Evolutionary conservation across 2,113 vertebrate species (phyloP).

Genomic region (Eulacestoma nigropectus): DNA sequence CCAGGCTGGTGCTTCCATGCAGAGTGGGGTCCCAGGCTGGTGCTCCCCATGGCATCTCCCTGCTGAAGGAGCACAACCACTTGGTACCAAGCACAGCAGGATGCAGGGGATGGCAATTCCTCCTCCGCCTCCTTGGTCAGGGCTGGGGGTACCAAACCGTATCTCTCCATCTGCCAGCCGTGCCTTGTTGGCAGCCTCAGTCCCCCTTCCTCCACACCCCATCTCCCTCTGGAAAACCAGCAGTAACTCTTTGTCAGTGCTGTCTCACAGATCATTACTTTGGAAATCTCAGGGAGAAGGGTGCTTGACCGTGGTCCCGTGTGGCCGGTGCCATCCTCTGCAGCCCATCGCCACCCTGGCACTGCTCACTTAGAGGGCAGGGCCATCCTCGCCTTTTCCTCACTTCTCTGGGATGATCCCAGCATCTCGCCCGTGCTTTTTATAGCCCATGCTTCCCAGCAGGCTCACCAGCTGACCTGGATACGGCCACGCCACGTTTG

Average conservation of each 20-base stretch:
- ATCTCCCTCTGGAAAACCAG: background rate
- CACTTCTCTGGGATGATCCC: fast-evolving
- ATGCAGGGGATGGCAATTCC: background rate
- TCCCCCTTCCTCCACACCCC: background rate
- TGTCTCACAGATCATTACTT: background rate
- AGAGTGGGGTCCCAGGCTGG: background rate
- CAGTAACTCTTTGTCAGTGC: background rate
- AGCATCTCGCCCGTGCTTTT: background rate
- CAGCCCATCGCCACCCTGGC: background rate
- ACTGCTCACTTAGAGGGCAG: background rate
- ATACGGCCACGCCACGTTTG: fast-evolving
- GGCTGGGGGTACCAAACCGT: background rate
- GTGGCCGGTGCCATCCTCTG: fast-evolving
- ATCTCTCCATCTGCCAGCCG: background rate
- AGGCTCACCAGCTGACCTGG: background rate
- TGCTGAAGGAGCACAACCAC: background rate
- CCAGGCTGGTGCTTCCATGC: fast-evolving
- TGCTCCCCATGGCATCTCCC: background rate
- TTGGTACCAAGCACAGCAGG: background rate
- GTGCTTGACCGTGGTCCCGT: fast-evolving
- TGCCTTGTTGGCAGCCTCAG: background rate
- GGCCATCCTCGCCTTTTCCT: background rate
- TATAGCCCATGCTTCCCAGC: background rate
- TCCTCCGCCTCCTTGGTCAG: fast-evolving
- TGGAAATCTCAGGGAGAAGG: background rate